These are phyloP conservation scores for Drepanosiphum platanoidis DNA, from an alignment of 2,888 invertebrate species.

Conservation along the genomic window DNA sequence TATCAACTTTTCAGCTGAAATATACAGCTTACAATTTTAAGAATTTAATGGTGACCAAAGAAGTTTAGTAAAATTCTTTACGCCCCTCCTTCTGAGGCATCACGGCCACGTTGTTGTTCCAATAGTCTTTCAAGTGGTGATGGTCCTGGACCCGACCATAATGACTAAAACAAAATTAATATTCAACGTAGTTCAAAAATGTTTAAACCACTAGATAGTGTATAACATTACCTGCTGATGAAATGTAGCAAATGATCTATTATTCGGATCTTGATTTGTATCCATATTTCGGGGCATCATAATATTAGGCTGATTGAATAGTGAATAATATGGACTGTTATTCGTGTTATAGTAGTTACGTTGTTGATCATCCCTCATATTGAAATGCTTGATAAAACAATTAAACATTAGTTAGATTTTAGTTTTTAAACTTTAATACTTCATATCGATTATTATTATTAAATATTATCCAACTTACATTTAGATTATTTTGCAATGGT, in stretches of 20 bases:
- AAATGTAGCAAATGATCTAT: slow-evolving; percentile 54
- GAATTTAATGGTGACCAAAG: neutral
- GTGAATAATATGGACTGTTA: slow-evolving; percentile 58
- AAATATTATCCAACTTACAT: slow-evolving; percentile 23
- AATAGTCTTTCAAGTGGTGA: slow-evolving; percentile 82
- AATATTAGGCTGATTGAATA: slow-evolving; percentile 58
- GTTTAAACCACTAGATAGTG: neutral
- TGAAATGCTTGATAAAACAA: slow-evolving; percentile 39
- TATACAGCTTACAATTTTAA: neutral
- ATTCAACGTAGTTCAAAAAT: neutral
- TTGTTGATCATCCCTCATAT: slow-evolving; percentile 59
- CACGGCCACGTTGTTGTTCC: slow-evolving; percentile 79
- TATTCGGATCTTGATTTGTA: slow-evolving; percentile 44
- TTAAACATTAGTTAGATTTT: neutral
- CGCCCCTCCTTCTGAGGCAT: slow-evolving; percentile 68
- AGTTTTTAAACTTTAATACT: neutral
- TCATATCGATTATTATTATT: neutral
- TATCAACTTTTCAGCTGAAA: neutral
- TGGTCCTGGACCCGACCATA: slow-evolving; percentile 82
- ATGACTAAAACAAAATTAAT: slow-evolving; percentile 70
- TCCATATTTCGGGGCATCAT: slow-evolving; percentile 52
- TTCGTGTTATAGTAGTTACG: slow-evolving; percentile 37
- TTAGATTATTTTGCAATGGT: slow-evolving; percentile 51
- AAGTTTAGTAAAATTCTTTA: slow-evolving; percentile 65
- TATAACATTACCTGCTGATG: slow-evolving; percentile 50